Percentiles rank a stretch among this genome's conserved stretches.
phyloP scores from a whole-genome alignment of 2,797 vertebrate species.

The Pelodytes ibericus region DNA sequence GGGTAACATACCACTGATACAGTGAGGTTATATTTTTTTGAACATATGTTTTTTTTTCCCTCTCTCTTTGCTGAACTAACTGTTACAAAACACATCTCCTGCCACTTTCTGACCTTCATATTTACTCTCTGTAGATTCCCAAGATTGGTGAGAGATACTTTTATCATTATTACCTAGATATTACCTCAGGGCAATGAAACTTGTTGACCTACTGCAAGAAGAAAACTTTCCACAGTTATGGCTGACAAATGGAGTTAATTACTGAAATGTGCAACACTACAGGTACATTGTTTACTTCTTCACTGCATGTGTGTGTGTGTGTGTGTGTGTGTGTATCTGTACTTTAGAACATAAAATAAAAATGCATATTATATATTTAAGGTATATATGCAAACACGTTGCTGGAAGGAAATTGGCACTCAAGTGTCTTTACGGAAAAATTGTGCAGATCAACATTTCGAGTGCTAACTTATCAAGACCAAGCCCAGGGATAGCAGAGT shows the following conservation, averaged over 20 bases:
- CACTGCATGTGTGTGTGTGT: too few relatives aligned
- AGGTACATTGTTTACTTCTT: not conserved
- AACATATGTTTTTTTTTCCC: constrained; percentile 23
- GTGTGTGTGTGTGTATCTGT: too few relatives aligned
- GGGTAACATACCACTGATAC: constrained; percentile 6
- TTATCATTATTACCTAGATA: constrained; percentile 41
- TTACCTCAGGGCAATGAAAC: constrained; percentile 36
- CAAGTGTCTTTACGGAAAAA: too few relatives aligned
- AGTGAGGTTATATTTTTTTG: not conserved
- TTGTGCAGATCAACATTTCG: too few relatives aligned
- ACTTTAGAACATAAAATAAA: too few relatives aligned
- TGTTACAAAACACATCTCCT: constrained; percentile 32
- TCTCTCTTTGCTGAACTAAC: constrained; percentile 18
- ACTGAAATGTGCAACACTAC: not conserved
- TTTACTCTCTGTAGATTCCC: constrained; percentile 34
- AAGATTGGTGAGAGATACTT: constrained; percentile 21
- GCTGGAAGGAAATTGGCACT: too few relatives aligned
- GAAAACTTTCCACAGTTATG: constrained; percentile 3
- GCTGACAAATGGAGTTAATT: constrained; percentile 6
- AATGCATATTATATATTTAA: too few relatives aligned
- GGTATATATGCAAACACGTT: too few relatives aligned
- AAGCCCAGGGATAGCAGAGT: too few relatives aligned
- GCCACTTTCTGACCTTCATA: constrained; percentile 37
- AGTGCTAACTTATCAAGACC: too few relatives aligned
- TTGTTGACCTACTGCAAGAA: constrained; percentile 35